Evolutionary conservation across 1,140 invertebrate species (phyloP), one percentile per base, ranked within the genome.

Genomic region (Diuraphis noxia): DNA sequence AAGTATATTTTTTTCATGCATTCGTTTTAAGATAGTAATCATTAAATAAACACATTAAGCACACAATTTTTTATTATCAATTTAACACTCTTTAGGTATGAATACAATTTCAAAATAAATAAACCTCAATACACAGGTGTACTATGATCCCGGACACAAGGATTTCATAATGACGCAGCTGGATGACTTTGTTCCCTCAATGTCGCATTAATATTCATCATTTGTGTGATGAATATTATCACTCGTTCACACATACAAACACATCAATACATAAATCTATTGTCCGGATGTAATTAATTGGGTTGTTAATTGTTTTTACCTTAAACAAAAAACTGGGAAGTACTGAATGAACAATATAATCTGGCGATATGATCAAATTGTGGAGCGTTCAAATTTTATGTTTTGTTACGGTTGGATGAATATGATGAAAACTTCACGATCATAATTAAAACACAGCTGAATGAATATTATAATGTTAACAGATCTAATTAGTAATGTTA

Each of bases 231-330:
- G n/a, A 46, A 91, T 36, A 79, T 34, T 90, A 90, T 41, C 63
- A 38, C 34, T n/a, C 40, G 9, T 91, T 81, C 43, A 49, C 63
- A 49, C 77, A 77, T 30, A 79, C 40, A 79, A 43, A 25, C 34
- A 30, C 86, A 63, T 88, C 86, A 63, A 63, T 88, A 88, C 36
- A 63, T 56, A 86, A 86, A 90, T 90, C 88, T 90, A 81, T 82
- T 91, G 43, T 52, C 89, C 89, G 77, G 72, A 81, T 49, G 89
- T 91, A 91, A 91, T 91, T 91, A 91, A 91, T 91, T 82, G 72
- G 40, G n/a, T 38, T 49, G 72, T 91, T 91, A 91, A 91, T 81
- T 91, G 89, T 91, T 82, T 91, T 91, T 91, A 91, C 89, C 77
- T 49, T 52, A 82, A 81, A 89, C 30, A 79, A 77, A 91, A 91